These are phyloP conservation scores for Lagodon rhomboides DNA, from an alignment of 2,797 vertebrate species.

Conservation along the genomic window DNA sequence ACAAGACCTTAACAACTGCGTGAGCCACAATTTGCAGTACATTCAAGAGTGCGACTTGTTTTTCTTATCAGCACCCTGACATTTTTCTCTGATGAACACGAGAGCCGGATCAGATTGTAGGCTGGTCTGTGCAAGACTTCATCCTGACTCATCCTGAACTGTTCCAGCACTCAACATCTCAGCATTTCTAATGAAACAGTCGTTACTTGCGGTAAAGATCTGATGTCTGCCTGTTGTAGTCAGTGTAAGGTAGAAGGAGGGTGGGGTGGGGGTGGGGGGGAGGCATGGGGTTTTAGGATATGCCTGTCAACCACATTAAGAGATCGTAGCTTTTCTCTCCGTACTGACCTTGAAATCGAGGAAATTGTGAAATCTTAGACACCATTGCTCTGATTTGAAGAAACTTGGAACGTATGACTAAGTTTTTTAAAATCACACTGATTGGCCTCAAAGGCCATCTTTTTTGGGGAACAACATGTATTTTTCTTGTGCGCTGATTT, in stretches of 20 bases:
- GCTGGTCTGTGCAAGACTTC: constrained; percentile 24
- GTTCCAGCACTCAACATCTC: constrained; percentile 51
- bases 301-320: constrained; percentile 72
- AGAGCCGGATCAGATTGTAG: constrained; percentile 12
- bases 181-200: constrained; percentile 57
- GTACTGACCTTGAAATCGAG: constrained; percentile 72
- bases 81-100: constrained; percentile 30
- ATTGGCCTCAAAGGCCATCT: constrained; percentile 51
- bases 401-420: constrained; percentile 56
- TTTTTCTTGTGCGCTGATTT: constrained; percentile 27
- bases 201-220: constrained; percentile 38
- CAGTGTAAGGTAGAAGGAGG: constrained; percentile 16
- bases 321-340: constrained; percentile 59
- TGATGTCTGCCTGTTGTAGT: constrained; percentile 43
- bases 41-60: not conserved
- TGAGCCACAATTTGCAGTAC: not conserved
- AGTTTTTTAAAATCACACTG: constrained; percentile 47
- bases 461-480: constrained; percentile 31
- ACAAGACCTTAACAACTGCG: too few species aligned
- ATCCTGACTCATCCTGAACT: constrained; percentile 52
- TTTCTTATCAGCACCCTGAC: not conserved
- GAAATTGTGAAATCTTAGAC: constrained; percentile 74
- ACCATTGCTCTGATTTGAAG: constrained; percentile 69
- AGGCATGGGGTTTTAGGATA: constrained; percentile 27
- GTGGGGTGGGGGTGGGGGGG: too few species aligned